Percentiles rank a stretch among this genome's conserved stretches.
These are phyloP conservation scores for Manduca sexta DNA, from an alignment of 1,140 invertebrate genomes.

Conservation along the genomic window DNA sequence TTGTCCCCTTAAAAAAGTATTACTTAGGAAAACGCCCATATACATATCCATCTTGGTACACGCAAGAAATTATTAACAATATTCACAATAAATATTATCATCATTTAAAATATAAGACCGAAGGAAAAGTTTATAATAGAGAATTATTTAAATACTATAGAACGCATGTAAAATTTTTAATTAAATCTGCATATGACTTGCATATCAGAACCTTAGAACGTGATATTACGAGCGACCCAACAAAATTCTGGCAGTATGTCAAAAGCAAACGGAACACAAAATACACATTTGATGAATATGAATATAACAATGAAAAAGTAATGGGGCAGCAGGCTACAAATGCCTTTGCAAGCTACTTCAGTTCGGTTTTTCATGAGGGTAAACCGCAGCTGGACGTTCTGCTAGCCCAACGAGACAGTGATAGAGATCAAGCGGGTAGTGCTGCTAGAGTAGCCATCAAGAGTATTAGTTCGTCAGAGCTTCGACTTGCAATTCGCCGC, in stretches of 20 bases:
- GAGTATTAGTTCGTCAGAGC: no score
- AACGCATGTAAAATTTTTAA: constrained; percentile 5
- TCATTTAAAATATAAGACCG: neutral
- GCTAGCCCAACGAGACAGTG: no score
- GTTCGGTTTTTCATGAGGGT: constrained; percentile 1
- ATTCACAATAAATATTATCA: constrained; percentile 3
- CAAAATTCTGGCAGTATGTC: no score
- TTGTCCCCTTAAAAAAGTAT: neutral
- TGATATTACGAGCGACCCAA: neutral
- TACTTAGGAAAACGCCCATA: neutral
- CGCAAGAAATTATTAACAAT: neutral
- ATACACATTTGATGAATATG: no score
- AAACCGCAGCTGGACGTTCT: neutral
- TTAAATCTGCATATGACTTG: neutral
- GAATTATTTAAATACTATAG: constrained; percentile 12
- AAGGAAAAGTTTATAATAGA: constrained; percentile 3
- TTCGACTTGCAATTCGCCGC: neutral
- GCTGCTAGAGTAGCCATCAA: no score
- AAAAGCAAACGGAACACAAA: no score
- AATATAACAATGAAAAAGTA: neutral
- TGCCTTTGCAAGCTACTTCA: constrained; percentile 7
- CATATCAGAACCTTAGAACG: constrained; percentile 1
- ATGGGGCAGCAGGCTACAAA: constrained; percentile 2
- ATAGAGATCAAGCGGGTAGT: no score
- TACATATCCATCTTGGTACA: constrained; percentile 4